A percentile compares a stretch with the other conserved stretches of the same genome.
phyloP scores from a whole-genome alignment of 1,140 invertebrate genomes.

The Monochamus saltuarius region DNA sequence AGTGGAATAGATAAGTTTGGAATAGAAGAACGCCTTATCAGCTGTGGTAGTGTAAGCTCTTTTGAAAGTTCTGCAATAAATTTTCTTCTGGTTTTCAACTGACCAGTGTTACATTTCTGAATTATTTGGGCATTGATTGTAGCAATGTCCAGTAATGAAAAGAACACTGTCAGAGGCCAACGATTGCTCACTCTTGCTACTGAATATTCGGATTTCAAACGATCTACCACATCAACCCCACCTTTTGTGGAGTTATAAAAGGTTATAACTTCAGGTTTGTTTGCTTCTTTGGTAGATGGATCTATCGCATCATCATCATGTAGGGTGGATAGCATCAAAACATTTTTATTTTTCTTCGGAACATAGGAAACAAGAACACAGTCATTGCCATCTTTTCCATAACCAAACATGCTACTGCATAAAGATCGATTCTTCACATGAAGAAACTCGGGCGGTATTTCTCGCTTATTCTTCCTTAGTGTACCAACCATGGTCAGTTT shows the following conservation, averaged over 20 bases:
- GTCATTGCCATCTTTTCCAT: conserved; percentile 22
- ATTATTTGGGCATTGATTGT: conserved; percentile 1
- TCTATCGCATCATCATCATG: neutral
- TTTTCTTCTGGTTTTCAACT: neutral
- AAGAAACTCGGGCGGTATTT: conserved; percentile 21
- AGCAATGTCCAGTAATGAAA: conserved; percentile 1
- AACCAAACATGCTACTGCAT: conserved; percentile 23
- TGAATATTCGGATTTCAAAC: conserved; percentile 2
- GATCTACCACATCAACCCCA: conserved; percentile 5
- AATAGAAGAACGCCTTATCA: neutral
- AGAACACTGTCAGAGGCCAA: conserved; percentile 19
- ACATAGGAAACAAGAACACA: conserved; percentile 31
- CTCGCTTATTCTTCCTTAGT: conserved; percentile 39
- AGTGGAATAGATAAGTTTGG: conserved; percentile 8
- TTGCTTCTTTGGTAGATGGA: neutral
- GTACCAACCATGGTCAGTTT: conserved; percentile 38
- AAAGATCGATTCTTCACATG: conserved; percentile 10
- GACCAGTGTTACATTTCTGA: neutral
- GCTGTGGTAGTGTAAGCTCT: conserved; percentile 30
- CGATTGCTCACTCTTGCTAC: conserved; percentile 14
- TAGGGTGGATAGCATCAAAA: conserved; percentile 34
- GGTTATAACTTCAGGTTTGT: conserved; percentile 7
- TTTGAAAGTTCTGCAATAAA: neutral
- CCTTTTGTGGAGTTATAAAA: conserved; percentile 10
- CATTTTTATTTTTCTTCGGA: conserved; percentile 31